Conservation (phyloP, 2,888 invertebrate species). For the Hyposoter didymator region DNA sequence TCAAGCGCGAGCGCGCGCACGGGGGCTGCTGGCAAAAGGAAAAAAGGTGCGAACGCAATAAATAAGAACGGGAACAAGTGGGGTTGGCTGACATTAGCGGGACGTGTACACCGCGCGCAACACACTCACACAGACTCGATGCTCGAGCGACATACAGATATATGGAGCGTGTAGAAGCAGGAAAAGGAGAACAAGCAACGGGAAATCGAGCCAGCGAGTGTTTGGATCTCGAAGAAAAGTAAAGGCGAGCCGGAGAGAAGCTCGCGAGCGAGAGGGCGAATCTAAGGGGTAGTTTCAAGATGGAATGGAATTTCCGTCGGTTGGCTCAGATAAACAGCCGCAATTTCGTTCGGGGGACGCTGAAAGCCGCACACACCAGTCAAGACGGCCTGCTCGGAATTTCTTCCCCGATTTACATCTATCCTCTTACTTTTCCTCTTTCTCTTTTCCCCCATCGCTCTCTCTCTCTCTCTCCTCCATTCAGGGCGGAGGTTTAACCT, state of each 20-base stretch:
- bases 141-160: not conserved
- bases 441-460: conserved; percentile 4
- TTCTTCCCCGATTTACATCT: conserved; percentile 73
- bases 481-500: conserved; percentile 11
- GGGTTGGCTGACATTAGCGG: conserved; percentile 52
- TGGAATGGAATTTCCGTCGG: conserved; percentile 79
- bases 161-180: not conserved
- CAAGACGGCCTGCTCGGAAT: conserved; percentile 68
- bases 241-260: conserved; percentile 7
- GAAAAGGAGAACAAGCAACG: conserved; percentile 30
- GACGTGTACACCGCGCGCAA: conserved; percentile 17
- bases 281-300: conserved; percentile 60
- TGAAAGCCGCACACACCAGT: conserved; percentile 59
- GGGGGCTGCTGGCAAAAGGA: conserved; percentile 8
- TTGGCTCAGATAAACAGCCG: conserved; percentile 79
- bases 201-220: conserved; percentile 18
- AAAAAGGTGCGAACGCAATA: conserved; percentile 69
- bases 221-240: not conserved
- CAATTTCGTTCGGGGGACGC: conserved; percentile 74
- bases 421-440: conserved; percentile 44
- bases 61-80: conserved; percentile 70
- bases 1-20: conserved; percentile 9
- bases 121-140: not conserved
- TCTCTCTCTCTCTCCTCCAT: conserved; percentile 6
- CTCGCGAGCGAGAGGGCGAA: not conserved